A percentile compares a stretch with the other conserved stretches of the same genome.
These are phyloP conservation scores for Eulemur mongoz DNA, from an alignment of 2,797 vertebrate genomes.

Conservation along the genomic window DNA sequence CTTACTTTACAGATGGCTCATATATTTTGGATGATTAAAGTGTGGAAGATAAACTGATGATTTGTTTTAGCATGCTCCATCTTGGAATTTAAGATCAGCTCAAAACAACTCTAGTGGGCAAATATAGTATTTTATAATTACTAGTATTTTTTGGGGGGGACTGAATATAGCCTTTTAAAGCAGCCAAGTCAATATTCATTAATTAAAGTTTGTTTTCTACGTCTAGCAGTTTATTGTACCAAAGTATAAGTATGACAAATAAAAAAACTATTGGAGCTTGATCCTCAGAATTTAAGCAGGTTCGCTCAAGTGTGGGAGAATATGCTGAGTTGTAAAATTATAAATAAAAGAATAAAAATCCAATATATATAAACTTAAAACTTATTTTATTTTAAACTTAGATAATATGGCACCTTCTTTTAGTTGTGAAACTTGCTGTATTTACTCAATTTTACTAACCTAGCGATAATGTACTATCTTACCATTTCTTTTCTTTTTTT, in stretches of 20 bases:
- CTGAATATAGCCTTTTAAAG: conserved; percentile 7
- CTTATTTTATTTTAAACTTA: neutral
- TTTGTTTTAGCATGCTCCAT: neutral
- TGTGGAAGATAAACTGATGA: neutral
- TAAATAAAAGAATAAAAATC: neutral
- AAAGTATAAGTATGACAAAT: neutral
- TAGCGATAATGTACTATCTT: neutral
- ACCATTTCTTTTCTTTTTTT: neutral
- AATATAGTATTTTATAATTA: neutral
- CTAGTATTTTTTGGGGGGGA: neutral
- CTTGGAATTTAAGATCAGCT: conserved; percentile 6
- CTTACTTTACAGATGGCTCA: neutral
- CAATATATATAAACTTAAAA: neutral
- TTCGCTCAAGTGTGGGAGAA: neutral
- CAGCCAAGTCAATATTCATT: neutral
- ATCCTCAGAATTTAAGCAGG: conserved; percentile 14
- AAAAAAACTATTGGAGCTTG: neutral
- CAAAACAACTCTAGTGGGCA: neutral
- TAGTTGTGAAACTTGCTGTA: conserved; percentile 27
- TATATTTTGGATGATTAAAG: neutral
- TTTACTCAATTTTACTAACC: conserved; percentile 35
- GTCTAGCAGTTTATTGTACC: neutral
- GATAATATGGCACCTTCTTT: neutral
- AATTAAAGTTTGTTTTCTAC: neutral
- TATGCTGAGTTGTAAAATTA: neutral